Evolutionary conservation across 2,888 invertebrate genomes (phyloP).

Genomic region (Caenorhabditis doughertyi): DNA sequence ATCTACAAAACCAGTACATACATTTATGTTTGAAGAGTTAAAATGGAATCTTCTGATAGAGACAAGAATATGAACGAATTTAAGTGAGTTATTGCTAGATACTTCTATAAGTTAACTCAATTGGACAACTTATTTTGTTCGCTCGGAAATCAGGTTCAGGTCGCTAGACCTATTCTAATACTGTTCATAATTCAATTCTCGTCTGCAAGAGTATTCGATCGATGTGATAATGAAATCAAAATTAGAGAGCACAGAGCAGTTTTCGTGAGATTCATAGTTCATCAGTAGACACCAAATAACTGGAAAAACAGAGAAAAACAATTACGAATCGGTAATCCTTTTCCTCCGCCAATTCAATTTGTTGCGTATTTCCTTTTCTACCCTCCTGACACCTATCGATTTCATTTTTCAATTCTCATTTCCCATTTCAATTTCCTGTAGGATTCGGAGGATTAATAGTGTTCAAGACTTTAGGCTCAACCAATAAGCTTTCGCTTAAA

Average conservation of each 20-base stretch:
- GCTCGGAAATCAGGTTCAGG: no score
- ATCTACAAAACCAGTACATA: neutral
- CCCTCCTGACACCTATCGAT: constrained; percentile 12
- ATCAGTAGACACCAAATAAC: constrained; percentile 22
- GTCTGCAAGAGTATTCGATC: neutral
- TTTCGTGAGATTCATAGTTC: constrained; percentile 15
- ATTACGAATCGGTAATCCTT: constrained; percentile 41
- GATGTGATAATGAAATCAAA: neutral
- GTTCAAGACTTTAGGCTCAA: constrained; percentile 11
- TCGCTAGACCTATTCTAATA: no score
- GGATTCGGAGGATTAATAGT: constrained; percentile 3
- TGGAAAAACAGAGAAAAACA: constrained; percentile 26
- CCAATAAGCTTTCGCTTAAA: constrained; percentile 4
- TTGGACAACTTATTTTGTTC: no score
- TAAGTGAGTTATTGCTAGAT: no score
- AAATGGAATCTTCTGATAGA: no score
- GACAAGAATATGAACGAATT: no score
- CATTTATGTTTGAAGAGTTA: no score
- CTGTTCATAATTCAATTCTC: no score
- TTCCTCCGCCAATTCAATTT: constrained; percentile 26
- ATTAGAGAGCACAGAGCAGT: neutral
- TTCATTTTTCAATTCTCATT: neutral
- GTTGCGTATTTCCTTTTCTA: constrained; percentile 37
- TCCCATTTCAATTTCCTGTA: constrained; percentile 16
- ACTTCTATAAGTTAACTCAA: no score